A percentile compares a stretch with the other conserved stretches of the same genome.
Conservation (phyloP, 2,888 invertebrate species). For the Drosophila prostipennis region DNA sequence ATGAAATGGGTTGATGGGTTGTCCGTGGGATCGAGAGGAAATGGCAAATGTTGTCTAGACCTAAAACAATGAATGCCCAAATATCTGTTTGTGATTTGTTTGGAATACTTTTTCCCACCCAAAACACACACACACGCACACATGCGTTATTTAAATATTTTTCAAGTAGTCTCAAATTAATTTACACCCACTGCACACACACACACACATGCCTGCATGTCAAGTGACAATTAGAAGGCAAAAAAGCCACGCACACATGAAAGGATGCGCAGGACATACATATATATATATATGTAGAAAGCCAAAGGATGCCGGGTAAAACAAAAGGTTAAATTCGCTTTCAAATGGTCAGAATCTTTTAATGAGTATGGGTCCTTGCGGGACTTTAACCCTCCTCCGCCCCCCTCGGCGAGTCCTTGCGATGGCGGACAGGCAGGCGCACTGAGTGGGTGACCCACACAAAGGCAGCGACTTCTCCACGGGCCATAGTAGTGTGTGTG, state of each 20-base stretch:
- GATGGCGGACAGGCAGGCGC: slow-evolving; percentile 78
- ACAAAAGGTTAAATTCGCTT: slow-evolving; percentile 83
- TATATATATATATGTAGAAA: slow-evolving; percentile 18
- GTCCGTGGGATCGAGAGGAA: slow-evolving; percentile 13
- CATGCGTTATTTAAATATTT: slow-evolving; percentile 62
- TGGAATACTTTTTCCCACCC: slow-evolving; percentile 67
- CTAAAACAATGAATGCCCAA: slow-evolving; percentile 74
- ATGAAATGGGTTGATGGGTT: background rate
- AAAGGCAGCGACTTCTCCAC: slow-evolving; percentile 30
- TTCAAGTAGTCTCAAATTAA: slow-evolving; percentile 72
- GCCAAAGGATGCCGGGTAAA: slow-evolving; percentile 47
- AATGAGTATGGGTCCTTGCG: slow-evolving; percentile 72
- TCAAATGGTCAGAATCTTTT: slow-evolving; percentile 83
- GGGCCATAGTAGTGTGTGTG: background rate
- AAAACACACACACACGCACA: slow-evolving; percentile 6
- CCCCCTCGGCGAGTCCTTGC: background rate
- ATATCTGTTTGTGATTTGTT: slow-evolving; percentile 80
- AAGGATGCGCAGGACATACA: slow-evolving; percentile 39
- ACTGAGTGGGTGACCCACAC: slow-evolving; percentile 67
- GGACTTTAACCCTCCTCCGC: slow-evolving; percentile 8
- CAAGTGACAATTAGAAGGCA: slow-evolving; percentile 74
- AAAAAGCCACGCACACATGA: slow-evolving; percentile 44
- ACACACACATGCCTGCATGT: slow-evolving; percentile 23
- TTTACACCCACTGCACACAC: slow-evolving; percentile 69
- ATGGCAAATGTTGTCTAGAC: slow-evolving; percentile 67